phyloP scores from a whole-genome alignment of 2,797 vertebrate genomes.

The Catostomus latipinnis region DNA sequence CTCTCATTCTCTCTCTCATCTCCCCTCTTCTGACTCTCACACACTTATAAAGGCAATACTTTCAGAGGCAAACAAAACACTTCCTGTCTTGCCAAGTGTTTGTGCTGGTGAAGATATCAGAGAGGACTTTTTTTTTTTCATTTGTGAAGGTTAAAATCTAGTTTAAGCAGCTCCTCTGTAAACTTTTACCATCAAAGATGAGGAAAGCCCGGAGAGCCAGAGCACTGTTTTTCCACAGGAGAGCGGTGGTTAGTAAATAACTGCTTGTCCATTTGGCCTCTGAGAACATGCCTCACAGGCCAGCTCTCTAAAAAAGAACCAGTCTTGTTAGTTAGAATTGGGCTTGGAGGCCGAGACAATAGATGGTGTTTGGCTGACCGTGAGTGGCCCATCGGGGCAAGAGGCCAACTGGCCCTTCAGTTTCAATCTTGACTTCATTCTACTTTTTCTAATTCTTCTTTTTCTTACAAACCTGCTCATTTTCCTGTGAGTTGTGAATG shows the following conservation, averaged over 20 bases:
- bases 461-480: slow-evolving; percentile 1
- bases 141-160: slow-evolving; percentile 48
- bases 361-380: slow-evolving; percentile 51
- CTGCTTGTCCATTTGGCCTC: slow-evolving; percentile 56
- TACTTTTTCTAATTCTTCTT: slow-evolving; percentile 42
- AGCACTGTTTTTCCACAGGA: slow-evolving; percentile 54
- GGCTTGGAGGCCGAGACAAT: slow-evolving; percentile 71
- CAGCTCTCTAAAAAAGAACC: slow-evolving; percentile 58
- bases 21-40: no score
- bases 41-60: slow-evolving; percentile 24
- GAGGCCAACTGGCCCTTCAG: slow-evolving; percentile 79
- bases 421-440: slow-evolving; percentile 81
- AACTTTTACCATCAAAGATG: slow-evolving; percentile 48
- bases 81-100: slow-evolving; percentile 25
- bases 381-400: slow-evolving; percentile 65
- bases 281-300: slow-evolving; percentile 57
- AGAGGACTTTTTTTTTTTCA: slow-evolving; percentile 40
- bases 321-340: slow-evolving; percentile 64
- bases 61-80: slow-evolving; percentile 35
- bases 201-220: slow-evolving; percentile 40
- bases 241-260: slow-evolving; percentile 52
- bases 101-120: slow-evolving; percentile 41
- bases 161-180: slow-evolving; percentile 20
- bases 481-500: slow-evolving; percentile 39
- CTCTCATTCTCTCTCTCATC: slow-evolving; percentile 59